Evolutionary conservation across 2,113 vertebrate genomes (phyloP).

Genomic region (Sarotherodon lohbergeri): DNA sequence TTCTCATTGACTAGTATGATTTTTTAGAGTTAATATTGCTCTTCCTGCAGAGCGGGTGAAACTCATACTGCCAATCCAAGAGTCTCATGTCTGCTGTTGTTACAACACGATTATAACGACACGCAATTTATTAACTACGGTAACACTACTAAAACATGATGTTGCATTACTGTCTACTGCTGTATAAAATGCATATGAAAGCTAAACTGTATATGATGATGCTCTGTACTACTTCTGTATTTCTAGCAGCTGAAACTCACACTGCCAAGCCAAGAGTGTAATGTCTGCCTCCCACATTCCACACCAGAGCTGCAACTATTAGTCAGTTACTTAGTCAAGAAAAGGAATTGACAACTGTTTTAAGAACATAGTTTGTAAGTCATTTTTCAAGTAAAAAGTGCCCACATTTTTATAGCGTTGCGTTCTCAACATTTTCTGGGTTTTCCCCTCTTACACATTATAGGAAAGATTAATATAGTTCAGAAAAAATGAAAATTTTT

Average conservation of each 20-base stretch:
- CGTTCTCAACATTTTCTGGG: not conserved
- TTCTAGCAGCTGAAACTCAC: constrained; percentile 54
- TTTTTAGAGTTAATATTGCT: constrained; percentile 33
- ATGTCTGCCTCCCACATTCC: constrained; percentile 72
- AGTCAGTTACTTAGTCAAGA: not conserved
- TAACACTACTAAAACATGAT: not conserved
- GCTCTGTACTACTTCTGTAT: constrained; percentile 9
- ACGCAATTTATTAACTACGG: not conserved
- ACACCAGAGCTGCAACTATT: constrained; percentile 8
- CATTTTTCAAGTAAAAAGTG: not conserved
- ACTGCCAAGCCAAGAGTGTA: constrained; percentile 74
- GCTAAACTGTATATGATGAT: constrained; percentile 1
- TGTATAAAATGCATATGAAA: not conserved
- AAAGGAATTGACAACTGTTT: not conserved
- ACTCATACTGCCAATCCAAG: constrained; percentile 77
- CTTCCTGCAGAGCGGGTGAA: constrained; percentile 66
- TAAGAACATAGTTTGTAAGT: not conserved
- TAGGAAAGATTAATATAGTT: not conserved
- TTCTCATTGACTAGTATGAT: constrained; percentile 18
- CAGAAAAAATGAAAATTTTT: not conserved
- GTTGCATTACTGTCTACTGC: not conserved
- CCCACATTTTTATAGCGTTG: not conserved
- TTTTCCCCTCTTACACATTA: not conserved
- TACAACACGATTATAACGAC: not conserved
- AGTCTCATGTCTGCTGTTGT: constrained; percentile 69